Conservation (phyloP, 2,797 vertebrate species). For the Esox lucius region DNA sequence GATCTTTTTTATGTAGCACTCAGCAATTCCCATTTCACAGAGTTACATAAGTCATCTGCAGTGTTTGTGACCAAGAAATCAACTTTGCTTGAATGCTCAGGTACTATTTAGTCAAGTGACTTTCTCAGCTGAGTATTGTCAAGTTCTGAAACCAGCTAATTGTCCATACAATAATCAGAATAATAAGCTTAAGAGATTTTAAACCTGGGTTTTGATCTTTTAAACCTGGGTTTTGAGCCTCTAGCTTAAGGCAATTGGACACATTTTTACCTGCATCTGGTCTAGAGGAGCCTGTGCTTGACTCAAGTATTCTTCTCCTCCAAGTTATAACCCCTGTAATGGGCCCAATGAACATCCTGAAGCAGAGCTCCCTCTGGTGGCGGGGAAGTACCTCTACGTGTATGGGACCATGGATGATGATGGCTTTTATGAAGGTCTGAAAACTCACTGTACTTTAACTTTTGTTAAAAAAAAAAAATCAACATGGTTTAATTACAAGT, state of each 20-base stretch:
- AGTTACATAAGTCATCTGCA: constrained; percentile 8
- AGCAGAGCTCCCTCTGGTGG: constrained; percentile 94
- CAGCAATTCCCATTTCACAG: background rate
- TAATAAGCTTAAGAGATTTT: background rate
- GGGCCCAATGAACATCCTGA: constrained; percentile 98
- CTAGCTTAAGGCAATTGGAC: background rate
- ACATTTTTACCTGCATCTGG: background rate
- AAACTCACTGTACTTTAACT: background rate
- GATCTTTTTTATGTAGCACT: constrained; percentile 23
- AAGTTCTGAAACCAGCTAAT: background rate
- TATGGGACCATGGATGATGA: constrained; percentile 99
- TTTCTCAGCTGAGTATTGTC: background rate
- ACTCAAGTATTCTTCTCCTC: constrained; percentile 19
- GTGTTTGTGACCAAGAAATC: constrained; percentile 17
- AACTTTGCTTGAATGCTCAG: background rate
- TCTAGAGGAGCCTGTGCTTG: background rate
- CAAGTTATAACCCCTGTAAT: constrained; percentile 96
- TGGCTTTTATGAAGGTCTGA: constrained; percentile 95
- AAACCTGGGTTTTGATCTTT: background rate
- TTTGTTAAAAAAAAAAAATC: background rate
- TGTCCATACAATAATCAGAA: background rate
- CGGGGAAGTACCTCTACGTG: constrained; percentile 96
- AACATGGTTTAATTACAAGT: background rate
- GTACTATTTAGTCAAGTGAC: background rate
- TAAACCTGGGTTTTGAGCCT: background rate